Conservation (phyloP, 1,140 invertebrate genomes). For the Saxidomus purpurata region DNA sequence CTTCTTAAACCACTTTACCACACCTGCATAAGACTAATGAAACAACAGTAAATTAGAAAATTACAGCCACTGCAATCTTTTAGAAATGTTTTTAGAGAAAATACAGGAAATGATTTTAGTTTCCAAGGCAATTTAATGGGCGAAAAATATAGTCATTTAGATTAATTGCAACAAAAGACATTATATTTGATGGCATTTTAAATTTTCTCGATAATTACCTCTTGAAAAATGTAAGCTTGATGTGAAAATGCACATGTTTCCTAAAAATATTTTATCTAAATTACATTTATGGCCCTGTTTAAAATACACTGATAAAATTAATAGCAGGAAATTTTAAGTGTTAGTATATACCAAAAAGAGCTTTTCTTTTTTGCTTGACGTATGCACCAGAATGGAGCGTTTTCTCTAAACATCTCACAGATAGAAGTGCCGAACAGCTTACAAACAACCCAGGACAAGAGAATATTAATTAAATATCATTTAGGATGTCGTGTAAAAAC, state of each 20-base stretch:
- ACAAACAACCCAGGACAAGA: too few species aligned
- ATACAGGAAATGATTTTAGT: neutral
- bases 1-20: neutral
- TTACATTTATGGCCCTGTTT: too few species aligned
- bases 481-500: too few species aligned
- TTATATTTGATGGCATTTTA: neutral
- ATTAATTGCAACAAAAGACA: neutral
- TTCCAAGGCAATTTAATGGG: neutral
- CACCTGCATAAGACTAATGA: neutral
- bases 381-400: too few species aligned
- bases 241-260: neutral
- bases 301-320: too few species aligned
- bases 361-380: too few species aligned
- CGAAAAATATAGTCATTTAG: neutral
- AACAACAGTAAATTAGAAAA: neutral
- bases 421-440: too few species aligned
- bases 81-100: neutral
- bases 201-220: neutral
- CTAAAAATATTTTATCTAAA: too few species aligned
- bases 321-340: too few species aligned
- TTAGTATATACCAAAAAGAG: too few species aligned
- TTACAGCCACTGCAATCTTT: neutral
- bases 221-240: neutral
- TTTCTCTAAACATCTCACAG: too few species aligned
- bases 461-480: too few species aligned